Base-by-base conservation (phyloP, 23 tunicate species). In the Clavelina lepadiformis region DNA sequence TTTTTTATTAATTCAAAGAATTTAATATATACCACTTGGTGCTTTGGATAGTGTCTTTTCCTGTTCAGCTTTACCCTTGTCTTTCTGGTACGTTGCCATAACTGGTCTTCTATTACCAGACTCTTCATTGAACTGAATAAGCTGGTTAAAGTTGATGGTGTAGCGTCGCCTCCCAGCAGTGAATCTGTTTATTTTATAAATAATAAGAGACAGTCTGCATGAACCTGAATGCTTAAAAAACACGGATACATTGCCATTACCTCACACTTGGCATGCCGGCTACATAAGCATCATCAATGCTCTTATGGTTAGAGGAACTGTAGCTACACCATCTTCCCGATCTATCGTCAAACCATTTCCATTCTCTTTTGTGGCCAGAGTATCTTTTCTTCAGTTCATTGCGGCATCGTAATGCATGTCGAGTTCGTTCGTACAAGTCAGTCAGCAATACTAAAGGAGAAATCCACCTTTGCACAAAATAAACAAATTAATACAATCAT, bases 331-430 rank as follows among this genome's bases (percentile, higher is more conserved):
- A 93, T 28, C 80, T 41, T 24, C 83, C 94, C 35, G 86, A 68
- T 6, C 98, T 73, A 51, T 93, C 98, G 70, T 93, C 98, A 71
- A 84, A 93, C 94, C 94, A 93, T 44, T 85, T 93, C 98, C 98
- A 93, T 47, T 75, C 82, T 18, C 82, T 61, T 26, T 54, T 73
- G 52, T 58, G 53, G 31, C 47, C 73, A 19, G 55, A 20, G 60
- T 62, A 77, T 33, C 49, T 65, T 7, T 46, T 34, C 1, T 29
- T 21, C 27, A 93, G 30, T 28, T 38, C 65, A 19, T 53, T 29
- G 5, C 71, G 79, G 21, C 98, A 72, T 2, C 45, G 47, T 61
- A 87, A 63, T 36, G 79, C n/a, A 26, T 69, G 65, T 22, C 87
- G 71, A 0, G 93, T 61, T 28, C 86, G 80, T 63, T 84, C 82